Evolutionary conservation across 2,113 vertebrate genomes (phyloP), one percentile per base, ranked within the genome.

Genomic region (Bungarus multicinctus): DNA sequence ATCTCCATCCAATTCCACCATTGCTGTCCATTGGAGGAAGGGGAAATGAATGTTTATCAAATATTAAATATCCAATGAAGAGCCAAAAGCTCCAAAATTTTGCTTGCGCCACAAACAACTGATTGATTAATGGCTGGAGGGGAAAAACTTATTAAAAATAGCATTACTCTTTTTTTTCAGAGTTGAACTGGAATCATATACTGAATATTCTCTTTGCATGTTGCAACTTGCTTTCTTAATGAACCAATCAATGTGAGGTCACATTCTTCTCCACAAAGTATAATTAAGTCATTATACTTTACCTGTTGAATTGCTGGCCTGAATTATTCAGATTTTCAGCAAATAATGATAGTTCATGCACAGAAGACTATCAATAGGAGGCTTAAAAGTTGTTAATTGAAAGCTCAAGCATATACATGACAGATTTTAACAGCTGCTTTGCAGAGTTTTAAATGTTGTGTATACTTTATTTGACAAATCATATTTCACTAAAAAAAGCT

Each of bases 1-100:
- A 2, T 99, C 99, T 0, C 99, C 99, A 4, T 99, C 99, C 96
- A 99, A 96, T 95, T 99, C 99, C 95, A 99, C 99, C 99, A 99
- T 99, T 50, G 99, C 99, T 99, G 94, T 12, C 34, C 89, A 27
- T 86, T 90, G 92, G 30, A 2, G 47, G 74, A 27, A 60, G 20
- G 10, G 2, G 52, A 55, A 54, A 0, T 0, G 22, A 3, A 11
- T 23, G 14, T 54, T 39, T 43, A 30, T 58, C 16, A 43, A 10
- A 57, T 23, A 16, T 93, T 87, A 60, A 60, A 86, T 16, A 43
- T 25, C 39, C 25, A 52, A 2, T 6, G 16, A 88, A 69, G 43
- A 91, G n/a, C 8, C 20, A 89, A 58, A 92, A 25, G 5, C 20
- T 39, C 52, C 18, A 6, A 52, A 90, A 85, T 5, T n/a, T 22